These are phyloP conservation scores for Phoebastria nigripes DNA, from an alignment of 2,797 vertebrate species.

Conservation along the genomic window DNA sequence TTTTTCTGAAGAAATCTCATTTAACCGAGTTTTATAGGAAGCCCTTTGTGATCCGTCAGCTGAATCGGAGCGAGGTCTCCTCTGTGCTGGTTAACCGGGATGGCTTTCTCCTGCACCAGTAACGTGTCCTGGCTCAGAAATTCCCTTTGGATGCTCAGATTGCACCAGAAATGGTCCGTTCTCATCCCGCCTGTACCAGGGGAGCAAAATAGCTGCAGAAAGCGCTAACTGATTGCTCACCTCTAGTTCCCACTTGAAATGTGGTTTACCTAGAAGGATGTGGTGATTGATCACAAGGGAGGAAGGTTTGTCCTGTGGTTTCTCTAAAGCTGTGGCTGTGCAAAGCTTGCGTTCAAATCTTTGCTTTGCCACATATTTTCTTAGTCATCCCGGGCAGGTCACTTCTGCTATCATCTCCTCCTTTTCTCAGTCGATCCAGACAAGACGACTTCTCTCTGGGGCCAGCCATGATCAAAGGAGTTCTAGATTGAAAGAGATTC, in stretches of 20 bases:
- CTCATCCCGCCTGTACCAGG: not conserved
- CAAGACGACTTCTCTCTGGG: slow-evolving; percentile 28
- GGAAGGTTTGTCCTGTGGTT: not conserved
- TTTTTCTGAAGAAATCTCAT: not conserved
- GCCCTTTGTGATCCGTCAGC: not conserved
- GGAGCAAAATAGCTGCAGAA: not conserved
- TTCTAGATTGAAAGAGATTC: slow-evolving; percentile 61
- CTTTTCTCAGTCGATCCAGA: slow-evolving; percentile 31
- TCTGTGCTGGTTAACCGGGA: not conserved
- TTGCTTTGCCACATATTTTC: not conserved
- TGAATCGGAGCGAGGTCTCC: not conserved
- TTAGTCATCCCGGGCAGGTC: not conserved
- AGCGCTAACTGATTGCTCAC: not conserved
- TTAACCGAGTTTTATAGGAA: not conserved
- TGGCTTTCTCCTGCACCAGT: not conserved
- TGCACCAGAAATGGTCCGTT: not conserved
- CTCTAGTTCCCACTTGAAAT: not conserved
- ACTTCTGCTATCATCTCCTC: slow-evolving; percentile 27
- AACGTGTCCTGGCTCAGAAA: not conserved
- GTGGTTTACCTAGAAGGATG: not conserved
- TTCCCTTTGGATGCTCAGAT: not conserved
- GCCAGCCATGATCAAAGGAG: slow-evolving; percentile 53
- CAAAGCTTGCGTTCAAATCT: not conserved
- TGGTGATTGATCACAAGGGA: not conserved
- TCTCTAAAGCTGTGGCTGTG: not conserved